These are phyloP conservation scores for Poecilia latipinna DNA, from an alignment of 2,113 vertebrate genomes.

Conservation along the genomic window DNA sequence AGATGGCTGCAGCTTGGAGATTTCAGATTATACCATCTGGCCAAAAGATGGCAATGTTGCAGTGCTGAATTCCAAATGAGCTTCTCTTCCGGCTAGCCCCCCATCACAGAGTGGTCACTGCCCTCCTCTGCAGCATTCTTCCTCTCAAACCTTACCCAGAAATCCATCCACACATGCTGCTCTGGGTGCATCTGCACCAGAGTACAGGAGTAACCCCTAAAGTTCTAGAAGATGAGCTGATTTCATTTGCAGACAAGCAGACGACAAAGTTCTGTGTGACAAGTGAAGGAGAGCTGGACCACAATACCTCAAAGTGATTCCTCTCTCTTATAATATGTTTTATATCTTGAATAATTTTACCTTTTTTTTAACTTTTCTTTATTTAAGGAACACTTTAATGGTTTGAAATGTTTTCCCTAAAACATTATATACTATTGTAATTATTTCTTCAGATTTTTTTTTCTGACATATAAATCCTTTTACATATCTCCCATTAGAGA, in stretches of 20 bases:
- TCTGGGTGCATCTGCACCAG: slow-evolving; percentile 49
- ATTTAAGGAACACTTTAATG: not conserved
- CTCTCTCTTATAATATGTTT: not conserved
- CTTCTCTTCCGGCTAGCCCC: slow-evolving; percentile 49
- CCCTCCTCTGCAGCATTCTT: slow-evolving; percentile 58
- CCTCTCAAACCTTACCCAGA: slow-evolving; percentile 50
- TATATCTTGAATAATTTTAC: not conserved
- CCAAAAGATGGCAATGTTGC: slow-evolving; percentile 99
- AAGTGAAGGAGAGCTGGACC: slow-evolving; percentile 36
- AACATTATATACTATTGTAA: slow-evolving; percentile 13
- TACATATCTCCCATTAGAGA: slow-evolving; percentile 28
- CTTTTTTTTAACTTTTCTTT: not conserved
- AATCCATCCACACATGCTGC: slow-evolving; percentile 57
- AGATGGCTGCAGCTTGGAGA: slow-evolving; percentile 32
- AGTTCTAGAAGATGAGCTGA: slow-evolving; percentile 65
- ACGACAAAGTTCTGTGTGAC: slow-evolving; percentile 48
- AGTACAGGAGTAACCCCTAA: slow-evolving; percentile 54
- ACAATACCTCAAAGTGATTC: slow-evolving; percentile 7
- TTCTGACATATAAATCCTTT: slow-evolving; percentile 14
- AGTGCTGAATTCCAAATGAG: slow-evolving; percentile 83
- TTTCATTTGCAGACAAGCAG: slow-evolving; percentile 36
- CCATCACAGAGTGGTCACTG: slow-evolving; percentile 51
- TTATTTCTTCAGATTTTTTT: slow-evolving; percentile 19
- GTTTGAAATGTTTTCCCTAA: not conserved
- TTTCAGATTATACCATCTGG: slow-evolving; percentile 65